Conservation (phyloP, 1,140 invertebrate species). For the Pseudomyrmex dendroicus region DNA sequence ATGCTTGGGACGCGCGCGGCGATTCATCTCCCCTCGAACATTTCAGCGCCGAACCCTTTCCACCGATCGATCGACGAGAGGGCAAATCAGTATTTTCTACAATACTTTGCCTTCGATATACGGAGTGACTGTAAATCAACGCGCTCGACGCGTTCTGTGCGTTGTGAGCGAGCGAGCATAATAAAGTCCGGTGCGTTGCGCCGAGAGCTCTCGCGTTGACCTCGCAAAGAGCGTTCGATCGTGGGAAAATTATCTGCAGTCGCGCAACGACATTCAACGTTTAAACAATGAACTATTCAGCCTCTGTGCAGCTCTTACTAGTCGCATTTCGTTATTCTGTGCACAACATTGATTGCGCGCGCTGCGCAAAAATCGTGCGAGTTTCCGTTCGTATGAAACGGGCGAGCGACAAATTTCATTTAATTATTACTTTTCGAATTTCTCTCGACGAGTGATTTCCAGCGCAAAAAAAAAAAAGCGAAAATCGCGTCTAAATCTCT, state of each 20-base stretch:
- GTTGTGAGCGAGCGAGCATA: slow-evolving; percentile 20
- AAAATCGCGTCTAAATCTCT: too few species aligned
- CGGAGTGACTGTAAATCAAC: slow-evolving; percentile 46
- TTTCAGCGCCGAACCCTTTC: slow-evolving; percentile 2
- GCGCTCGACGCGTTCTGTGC: slow-evolving; percentile 28
- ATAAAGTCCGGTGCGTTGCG: slow-evolving; percentile 33
- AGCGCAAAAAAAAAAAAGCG: too few species aligned
- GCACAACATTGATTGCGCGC: slow-evolving; percentile 5
- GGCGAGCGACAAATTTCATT: too few species aligned
- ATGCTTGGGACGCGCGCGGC: neutral
- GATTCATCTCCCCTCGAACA: neutral
- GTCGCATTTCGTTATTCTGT: slow-evolving; percentile 17
- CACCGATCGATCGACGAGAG: slow-evolving; percentile 14
- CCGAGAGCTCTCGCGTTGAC: slow-evolving; percentile 35
- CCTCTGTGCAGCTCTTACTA: neutral
- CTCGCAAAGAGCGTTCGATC: slow-evolving; percentile 48
- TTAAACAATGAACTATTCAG: slow-evolving; percentile 44
- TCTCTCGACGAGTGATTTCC: too few species aligned
- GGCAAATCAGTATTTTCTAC: slow-evolving; percentile 36
- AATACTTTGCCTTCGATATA: slow-evolving; percentile 39
- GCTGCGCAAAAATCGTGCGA: too few species aligned
- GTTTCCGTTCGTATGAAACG: too few species aligned
- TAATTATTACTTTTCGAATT: too few species aligned
- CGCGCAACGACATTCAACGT: slow-evolving; percentile 26
- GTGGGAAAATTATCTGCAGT: slow-evolving; percentile 48